phyloP scores from a whole-genome alignment of 1,140 invertebrate species.

The Telenomus remus region DNA sequence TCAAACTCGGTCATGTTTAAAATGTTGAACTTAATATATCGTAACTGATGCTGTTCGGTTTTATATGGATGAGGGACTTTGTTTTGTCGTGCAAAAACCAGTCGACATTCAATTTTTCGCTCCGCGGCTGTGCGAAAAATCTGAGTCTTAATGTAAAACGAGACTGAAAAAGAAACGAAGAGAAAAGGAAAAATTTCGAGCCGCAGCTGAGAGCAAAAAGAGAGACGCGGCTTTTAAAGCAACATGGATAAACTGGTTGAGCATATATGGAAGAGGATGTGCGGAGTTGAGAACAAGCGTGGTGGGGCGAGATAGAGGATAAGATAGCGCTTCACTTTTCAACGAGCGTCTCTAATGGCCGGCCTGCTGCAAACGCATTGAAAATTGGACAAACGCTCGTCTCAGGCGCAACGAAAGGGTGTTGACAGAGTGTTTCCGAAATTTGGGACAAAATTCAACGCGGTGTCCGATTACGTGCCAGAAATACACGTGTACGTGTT shows the following conservation, averaged over 20 bases:
- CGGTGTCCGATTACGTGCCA: constrained; percentile 16
- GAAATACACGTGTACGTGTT: constrained; percentile 29
- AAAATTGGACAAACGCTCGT: too few relatives aligned
- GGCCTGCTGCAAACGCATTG: not conserved
- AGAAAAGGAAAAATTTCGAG: too few relatives aligned
- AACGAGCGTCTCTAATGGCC: constrained; percentile 15
- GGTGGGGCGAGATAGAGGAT: constrained; percentile 31
- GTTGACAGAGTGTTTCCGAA: constrained; percentile 38
- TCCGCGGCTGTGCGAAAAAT: too few relatives aligned
- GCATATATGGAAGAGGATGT: constrained; percentile 21
- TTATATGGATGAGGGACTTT: too few relatives aligned
- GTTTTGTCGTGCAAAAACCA: too few relatives aligned
- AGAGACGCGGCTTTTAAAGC: constrained; percentile 13
- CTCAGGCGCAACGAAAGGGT: constrained; percentile 11
- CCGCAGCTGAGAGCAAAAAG: not conserved
- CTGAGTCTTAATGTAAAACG: too few relatives aligned
- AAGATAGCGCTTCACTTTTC: constrained; percentile 28
- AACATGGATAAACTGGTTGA: constrained; percentile 29
- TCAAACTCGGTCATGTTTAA: too few relatives aligned
- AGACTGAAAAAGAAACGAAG: too few relatives aligned
- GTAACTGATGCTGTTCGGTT: too few relatives aligned
- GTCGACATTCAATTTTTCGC: too few relatives aligned
- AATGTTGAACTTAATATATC: too few relatives aligned
- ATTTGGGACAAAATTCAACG: constrained; percentile 11
- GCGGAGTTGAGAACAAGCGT: constrained; percentile 24